Conservation (phyloP, 2,888 invertebrate genomes). For the Rhagonycha fulva region DNA sequence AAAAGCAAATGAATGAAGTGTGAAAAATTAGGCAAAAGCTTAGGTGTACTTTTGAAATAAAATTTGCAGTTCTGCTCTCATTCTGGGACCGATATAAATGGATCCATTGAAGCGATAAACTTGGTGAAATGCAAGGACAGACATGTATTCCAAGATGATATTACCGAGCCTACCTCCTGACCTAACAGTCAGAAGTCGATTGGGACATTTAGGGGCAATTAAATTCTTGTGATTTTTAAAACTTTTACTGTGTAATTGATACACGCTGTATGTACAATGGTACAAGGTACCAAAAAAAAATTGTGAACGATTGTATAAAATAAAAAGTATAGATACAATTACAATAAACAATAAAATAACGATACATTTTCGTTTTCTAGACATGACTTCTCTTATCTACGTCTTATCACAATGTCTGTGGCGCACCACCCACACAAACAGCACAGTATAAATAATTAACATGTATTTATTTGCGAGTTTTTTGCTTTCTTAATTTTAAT, state of each 20-base stretch:
- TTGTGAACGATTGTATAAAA: conserved; percentile 54
- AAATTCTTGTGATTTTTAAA: conserved; percentile 24
- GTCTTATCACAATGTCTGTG: conserved; percentile 56
- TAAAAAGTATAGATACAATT: conserved; percentile 54
- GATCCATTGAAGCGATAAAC: neutral
- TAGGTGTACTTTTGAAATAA: neutral
- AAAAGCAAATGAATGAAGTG: neutral
- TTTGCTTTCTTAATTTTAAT: conserved; percentile 34
- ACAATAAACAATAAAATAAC: conserved; percentile 55
- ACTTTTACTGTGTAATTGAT: conserved; percentile 47
- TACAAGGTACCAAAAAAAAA: conserved; percentile 50
- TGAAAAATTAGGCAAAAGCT: neutral
- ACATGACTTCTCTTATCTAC: conserved; percentile 53
- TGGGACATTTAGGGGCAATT: conserved; percentile 4
- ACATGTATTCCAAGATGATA: conserved; percentile 8
- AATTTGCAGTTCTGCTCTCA: neutral
- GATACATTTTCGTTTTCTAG: conserved; percentile 54
- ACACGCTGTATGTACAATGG: conserved; percentile 55
- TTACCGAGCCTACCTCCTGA: neutral
- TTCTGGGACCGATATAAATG: neutral
- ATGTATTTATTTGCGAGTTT: conserved; percentile 55
- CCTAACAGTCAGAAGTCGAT: neutral
- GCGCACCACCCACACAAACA: conserved; percentile 53
- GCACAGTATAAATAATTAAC: conserved; percentile 57
- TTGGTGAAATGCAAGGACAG: neutral